A percentile compares a stretch with the other conserved stretches of the same genome.
Evolutionary conservation across 2,888 invertebrate genomes (phyloP).

Genomic region (Eupithecia pulchellata): DNA sequence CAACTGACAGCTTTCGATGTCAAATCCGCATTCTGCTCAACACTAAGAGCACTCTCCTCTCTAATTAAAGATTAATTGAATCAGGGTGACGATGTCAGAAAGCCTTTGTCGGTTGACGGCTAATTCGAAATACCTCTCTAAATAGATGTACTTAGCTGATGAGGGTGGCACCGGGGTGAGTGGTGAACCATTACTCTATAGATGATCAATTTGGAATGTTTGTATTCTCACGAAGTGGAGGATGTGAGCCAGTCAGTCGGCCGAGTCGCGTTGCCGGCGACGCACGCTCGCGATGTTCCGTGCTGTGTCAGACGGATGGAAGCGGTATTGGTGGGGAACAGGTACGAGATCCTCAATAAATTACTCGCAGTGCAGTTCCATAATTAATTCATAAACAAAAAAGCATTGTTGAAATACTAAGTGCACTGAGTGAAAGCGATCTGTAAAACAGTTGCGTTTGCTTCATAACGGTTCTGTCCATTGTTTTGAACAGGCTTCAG

Average conservation of each 20-base stretch:
- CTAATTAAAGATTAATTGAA: constrained; percentile 84
- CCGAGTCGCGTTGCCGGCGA: constrained; percentile 71
- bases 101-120: constrained; percentile 61
- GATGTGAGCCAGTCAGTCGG: constrained; percentile 62
- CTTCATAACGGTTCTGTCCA: constrained; percentile 18
- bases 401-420: no score
- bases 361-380: constrained; percentile 16
- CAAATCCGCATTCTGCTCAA: constrained; percentile 75
- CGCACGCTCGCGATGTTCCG: constrained; percentile 79
- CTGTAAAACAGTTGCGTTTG: constrained; percentile 1
- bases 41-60: constrained; percentile 81
- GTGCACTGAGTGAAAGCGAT: not conserved
- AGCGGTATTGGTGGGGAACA: constrained; percentile 83
- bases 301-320: constrained; percentile 78
- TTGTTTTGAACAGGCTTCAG: constrained; percentile 23
- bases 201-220: constrained; percentile 47
- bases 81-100: constrained; percentile 64
- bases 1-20: constrained; percentile 73
- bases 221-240: constrained; percentile 44
- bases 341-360: constrained; percentile 77
- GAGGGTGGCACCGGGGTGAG: constrained; percentile 18
- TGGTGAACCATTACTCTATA: constrained; percentile 16
- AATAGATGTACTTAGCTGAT: constrained; percentile 21
- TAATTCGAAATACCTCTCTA: constrained; percentile 39
- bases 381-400: constrained; percentile 1